Percentiles rank a stretch among this genome's conserved stretches.
These are phyloP conservation scores for Hemicentrotus pulcherrimus DNA, from an alignment of 35 echinoderm and acorn worm genomes.

Conservation along the genomic window DNA sequence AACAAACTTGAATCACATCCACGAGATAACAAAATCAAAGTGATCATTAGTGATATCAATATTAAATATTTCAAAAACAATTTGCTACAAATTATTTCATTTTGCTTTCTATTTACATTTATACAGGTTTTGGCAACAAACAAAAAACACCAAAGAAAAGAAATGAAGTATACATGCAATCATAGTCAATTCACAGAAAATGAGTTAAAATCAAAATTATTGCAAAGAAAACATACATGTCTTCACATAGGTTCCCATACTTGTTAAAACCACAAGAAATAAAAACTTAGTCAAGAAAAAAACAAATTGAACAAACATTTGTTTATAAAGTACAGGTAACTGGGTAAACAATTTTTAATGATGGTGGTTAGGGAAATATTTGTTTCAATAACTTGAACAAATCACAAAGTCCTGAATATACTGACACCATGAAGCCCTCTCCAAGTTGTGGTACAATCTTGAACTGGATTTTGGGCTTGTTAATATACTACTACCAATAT, in stretches of 20 bases:
- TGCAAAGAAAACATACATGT: not conserved
- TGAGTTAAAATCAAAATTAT: not conserved
- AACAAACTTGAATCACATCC: not conserved
- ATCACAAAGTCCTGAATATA: not conserved
- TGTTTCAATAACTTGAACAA: too few relatives aligned
- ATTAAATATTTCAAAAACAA: conserved; percentile 7
- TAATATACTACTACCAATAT: too few relatives aligned
- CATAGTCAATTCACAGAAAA: not conserved
- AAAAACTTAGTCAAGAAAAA: not conserved
- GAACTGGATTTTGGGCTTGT: not conserved
- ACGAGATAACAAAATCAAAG: not conserved
- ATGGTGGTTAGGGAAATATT: not conserved
- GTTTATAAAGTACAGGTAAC: not conserved
- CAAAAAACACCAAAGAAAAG: not conserved
- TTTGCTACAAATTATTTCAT: not conserved
- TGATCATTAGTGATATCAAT: not conserved
- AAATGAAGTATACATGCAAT: not conserved
- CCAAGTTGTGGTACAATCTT: not conserved
- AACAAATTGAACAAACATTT: not conserved
- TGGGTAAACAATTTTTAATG: not conserved
- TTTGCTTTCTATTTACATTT: conserved; percentile 6
- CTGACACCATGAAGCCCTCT: not conserved
- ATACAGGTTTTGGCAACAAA: not conserved
- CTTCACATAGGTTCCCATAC: not conserved
- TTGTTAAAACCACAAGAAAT: not conserved